A percentile compares a stretch with the other conserved stretches of the same genome.
Evolutionary conservation across 2,113 vertebrate species (phyloP).

Genomic region (Eptatretus burgeri): DNA sequence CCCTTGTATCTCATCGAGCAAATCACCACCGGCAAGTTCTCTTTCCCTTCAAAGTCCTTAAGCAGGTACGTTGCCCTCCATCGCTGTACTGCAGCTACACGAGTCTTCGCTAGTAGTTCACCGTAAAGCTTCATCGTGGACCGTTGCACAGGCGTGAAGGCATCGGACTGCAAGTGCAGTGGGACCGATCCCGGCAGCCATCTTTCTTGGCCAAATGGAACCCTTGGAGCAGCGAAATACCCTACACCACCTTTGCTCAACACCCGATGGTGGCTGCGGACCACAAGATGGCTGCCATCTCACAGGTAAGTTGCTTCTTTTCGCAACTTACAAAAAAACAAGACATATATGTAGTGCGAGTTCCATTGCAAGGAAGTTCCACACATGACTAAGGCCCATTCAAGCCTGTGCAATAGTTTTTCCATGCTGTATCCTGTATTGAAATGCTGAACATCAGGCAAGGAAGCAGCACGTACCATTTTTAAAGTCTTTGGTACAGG

Average conservation of each 20-base stretch:
- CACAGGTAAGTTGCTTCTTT: conserved; percentile 25
- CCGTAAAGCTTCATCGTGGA: no score
- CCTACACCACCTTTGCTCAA: conserved; percentile 54
- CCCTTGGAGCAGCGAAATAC: conserved; percentile 68
- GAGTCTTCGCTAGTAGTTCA: no score
- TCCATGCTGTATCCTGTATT: no score
- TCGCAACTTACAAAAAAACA: neutral
- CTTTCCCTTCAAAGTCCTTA: conserved; percentile 71
- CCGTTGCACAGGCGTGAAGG: conserved; percentile 37
- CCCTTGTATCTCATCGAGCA: conserved; percentile 50
- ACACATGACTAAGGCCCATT: no score
- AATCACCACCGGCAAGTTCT: conserved; percentile 52
- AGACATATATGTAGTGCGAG: no score
- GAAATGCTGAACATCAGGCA: no score
- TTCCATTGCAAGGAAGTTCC: no score
- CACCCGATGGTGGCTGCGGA: conserved; percentile 61
- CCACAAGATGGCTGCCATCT: conserved; percentile 51
- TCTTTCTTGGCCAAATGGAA: conserved; percentile 81
- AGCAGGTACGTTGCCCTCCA: conserved; percentile 64
- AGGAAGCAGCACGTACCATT: no score
- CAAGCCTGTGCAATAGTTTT: no score
- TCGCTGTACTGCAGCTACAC: no score
- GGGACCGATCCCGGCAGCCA: conserved; percentile 51
- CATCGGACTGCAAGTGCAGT: conserved; percentile 45
- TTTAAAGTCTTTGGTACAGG: no score